Percentiles rank a stretch among this genome's conserved stretches.
phyloP scores from a whole-genome alignment of 1,140 invertebrate genomes.

The Eumeta japonica region DNA sequence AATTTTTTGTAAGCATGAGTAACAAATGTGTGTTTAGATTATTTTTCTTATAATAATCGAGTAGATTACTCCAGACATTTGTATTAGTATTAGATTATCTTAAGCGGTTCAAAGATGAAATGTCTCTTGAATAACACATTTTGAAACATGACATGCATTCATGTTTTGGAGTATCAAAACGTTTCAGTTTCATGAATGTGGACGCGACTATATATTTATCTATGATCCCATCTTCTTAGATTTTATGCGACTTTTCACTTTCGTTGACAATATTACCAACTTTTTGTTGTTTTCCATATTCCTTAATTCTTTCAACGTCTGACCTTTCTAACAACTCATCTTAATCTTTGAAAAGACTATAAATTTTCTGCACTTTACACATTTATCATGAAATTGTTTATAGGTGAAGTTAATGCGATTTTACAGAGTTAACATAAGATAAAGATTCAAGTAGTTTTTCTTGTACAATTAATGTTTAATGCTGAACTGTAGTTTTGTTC shows the following conservation, averaged over 20 bases:
- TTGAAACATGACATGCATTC: slow-evolving; percentile 14
- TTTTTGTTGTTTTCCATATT: slow-evolving; percentile 1
- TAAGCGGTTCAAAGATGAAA: slow-evolving; percentile 7
- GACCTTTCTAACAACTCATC: slow-evolving; percentile 6
- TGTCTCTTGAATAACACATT: slow-evolving; percentile 13
- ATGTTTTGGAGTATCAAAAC: slow-evolving; percentile 11
- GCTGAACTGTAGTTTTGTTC: not conserved
- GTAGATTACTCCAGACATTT: slow-evolving; percentile 11
- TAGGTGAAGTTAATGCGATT: no score
- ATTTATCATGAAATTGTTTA: no score
- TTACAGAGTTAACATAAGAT: no score
- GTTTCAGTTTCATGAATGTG: slow-evolving; percentile 8
- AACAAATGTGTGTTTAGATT: slow-evolving; percentile 8
- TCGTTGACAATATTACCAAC: not conserved
- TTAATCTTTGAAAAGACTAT: slow-evolving; percentile 4
- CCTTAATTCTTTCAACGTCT: slow-evolving; percentile 4
- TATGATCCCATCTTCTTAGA: slow-evolving; percentile 3
- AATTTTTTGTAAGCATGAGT: slow-evolving; percentile 9
- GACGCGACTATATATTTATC: slow-evolving; percentile 5
- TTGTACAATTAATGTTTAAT: slow-evolving; percentile 1
- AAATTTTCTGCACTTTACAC: no score
- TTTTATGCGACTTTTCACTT: not conserved
- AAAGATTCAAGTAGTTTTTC: no score
- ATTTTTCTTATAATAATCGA: slow-evolving; percentile 7
- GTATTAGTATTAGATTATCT: slow-evolving; percentile 10